These are phyloP conservation scores for Nothocercus julius DNA, from an alignment of 2,113 vertebrate genomes.

Conservation along the genomic window DNA sequence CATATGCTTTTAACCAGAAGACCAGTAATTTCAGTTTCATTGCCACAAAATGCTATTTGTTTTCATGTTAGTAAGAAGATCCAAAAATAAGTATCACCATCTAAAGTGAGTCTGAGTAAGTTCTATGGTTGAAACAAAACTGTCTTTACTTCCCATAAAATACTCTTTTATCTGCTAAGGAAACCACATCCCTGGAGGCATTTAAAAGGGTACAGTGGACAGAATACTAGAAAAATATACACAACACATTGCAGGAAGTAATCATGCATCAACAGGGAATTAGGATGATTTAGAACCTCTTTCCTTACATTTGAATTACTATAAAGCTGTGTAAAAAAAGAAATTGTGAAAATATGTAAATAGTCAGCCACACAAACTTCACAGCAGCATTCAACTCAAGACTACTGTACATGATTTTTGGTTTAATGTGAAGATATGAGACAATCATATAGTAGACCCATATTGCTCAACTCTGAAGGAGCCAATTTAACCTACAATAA, in stretches of 20 bases:
- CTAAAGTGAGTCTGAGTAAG: neutral
- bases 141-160: slow-evolving; percentile 3
- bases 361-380: neutral
- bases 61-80: neutral
- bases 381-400: neutral
- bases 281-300: neutral
- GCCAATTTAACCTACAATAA: neutral
- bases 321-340: too few species aligned
- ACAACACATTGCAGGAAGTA: neutral
- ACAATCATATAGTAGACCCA: neutral
- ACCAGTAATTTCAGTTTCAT: neutral
- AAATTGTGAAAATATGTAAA: neutral
- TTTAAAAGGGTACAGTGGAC: neutral
- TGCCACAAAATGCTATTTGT: neutral
- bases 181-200: slow-evolving; percentile 22
- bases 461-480: neutral
- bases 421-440: neutral
- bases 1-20: neutral
- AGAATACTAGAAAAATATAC: neutral
- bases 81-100: neutral
- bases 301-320: neutral
- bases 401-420: neutral
- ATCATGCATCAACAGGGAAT: neutral
- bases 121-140: neutral
- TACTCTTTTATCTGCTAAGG: neutral